Conservation (phyloP, 2,113 vertebrate genomes). For the Scatophagus argus region DNA sequence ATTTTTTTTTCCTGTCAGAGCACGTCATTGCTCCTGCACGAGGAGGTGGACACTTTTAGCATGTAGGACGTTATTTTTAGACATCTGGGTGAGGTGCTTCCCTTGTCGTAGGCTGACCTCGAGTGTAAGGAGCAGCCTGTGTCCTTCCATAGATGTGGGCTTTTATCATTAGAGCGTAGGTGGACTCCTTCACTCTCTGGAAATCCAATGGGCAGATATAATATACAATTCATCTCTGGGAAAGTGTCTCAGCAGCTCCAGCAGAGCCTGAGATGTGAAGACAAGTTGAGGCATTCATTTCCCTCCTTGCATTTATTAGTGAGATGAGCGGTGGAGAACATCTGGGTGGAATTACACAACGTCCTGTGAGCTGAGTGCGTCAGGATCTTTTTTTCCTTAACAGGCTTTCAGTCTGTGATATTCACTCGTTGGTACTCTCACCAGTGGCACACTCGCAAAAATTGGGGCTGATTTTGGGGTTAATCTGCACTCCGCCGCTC, state of each 20-base stretch:
- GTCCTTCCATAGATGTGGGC: conserved; percentile 13
- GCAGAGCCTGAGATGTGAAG: conserved; percentile 17
- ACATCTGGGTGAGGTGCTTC: conserved; percentile 61
- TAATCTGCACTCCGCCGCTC: conserved; percentile 53
- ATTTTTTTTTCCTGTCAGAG: background rate
- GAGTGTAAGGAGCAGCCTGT: conserved; percentile 48
- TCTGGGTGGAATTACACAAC: conserved; percentile 79
- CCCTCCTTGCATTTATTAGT: conserved; percentile 60
- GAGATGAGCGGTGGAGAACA: conserved; percentile 65
- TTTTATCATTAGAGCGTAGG: conserved; percentile 53
- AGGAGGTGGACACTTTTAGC: conserved; percentile 44
- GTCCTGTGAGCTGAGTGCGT: conserved; percentile 65
- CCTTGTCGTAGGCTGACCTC: conserved; percentile 56
- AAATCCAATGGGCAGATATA: conserved; percentile 31
- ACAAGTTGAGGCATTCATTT: conserved; percentile 33
- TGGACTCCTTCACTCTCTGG: conserved; percentile 38
- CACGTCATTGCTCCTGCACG: background rate
- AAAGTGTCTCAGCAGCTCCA: conserved; percentile 28
- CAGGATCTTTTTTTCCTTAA: conserved; percentile 4
- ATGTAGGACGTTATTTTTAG: conserved; percentile 83
- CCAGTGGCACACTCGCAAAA: conserved; percentile 47
- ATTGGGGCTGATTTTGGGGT: conserved; percentile 45
- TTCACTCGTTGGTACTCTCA: conserved; percentile 41
- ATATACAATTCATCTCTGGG: conserved; percentile 20
- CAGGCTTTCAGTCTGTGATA: conserved; percentile 38